These are phyloP conservation scores for Petrolisthes cinctipes DNA, from an alignment of 2,888 invertebrate species.

Conservation along the genomic window DNA sequence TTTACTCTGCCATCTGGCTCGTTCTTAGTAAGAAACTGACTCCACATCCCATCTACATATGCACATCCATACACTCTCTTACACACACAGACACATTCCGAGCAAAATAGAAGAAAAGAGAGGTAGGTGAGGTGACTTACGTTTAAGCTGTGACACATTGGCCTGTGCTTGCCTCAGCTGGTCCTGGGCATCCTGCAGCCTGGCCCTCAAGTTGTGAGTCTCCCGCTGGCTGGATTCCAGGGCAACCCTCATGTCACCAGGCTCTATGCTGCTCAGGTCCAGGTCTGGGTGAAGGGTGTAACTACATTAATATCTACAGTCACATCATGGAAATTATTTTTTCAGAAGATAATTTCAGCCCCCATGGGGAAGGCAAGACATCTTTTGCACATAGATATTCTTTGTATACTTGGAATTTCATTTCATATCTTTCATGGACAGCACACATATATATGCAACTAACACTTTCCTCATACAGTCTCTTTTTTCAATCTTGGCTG, in stretches of 20 bases:
- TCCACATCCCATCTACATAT: too few relatives aligned
- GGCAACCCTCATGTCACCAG: constrained; percentile 45
- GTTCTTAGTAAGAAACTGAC: too few relatives aligned
- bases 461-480: too few relatives aligned
- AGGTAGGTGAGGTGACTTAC: constrained; percentile 32
- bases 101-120: too few relatives aligned
- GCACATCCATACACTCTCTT: background rate
- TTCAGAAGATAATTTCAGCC: too few relatives aligned
- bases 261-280: constrained; percentile 44
- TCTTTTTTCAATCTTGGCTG: too few relatives aligned
- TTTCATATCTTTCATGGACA: too few relatives aligned
- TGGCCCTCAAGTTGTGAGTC: constrained; percentile 52
- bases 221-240: constrained; percentile 49
- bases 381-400: too few relatives aligned
- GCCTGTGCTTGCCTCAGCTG: constrained; percentile 60
- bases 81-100: constrained; percentile 7
- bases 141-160: constrained; percentile 56
- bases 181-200: constrained; percentile 54
- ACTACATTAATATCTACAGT: background rate
- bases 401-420: too few relatives aligned
- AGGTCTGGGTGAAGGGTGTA: constrained; percentile 21
- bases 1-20: too few relatives aligned
- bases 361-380: too few relatives aligned
- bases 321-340: background rate
- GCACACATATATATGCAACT: too few relatives aligned